Percentiles rank a stretch among this genome's conserved stretches.
These are phyloP conservation scores for Recurvirostra avosetta DNA, from an alignment of 2,113 vertebrate genomes.

Conservation along the genomic window DNA sequence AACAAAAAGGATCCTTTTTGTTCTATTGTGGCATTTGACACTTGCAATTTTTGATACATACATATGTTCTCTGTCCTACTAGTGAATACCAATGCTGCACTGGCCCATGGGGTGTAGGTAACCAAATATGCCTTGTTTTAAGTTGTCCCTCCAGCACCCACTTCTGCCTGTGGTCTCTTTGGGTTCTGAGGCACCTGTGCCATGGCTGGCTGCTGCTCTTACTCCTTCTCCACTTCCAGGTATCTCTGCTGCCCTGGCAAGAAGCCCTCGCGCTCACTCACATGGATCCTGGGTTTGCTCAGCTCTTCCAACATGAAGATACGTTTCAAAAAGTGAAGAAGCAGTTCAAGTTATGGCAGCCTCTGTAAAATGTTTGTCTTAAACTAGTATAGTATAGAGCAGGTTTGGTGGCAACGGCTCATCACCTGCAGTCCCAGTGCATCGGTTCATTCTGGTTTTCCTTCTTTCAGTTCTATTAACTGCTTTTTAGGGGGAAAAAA, in stretches of 20 bases:
- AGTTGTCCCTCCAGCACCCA: not conserved
- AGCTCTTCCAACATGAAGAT: not conserved
- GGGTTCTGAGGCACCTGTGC: not conserved
- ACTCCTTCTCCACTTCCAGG: accelerated
- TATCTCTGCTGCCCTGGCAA: not conserved
- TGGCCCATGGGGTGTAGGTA: not conserved
- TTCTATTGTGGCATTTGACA: not conserved
- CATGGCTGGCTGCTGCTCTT: not conserved
- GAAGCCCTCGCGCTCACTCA: accelerated
- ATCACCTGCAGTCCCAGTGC: not conserved
- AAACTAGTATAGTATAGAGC: not conserved
- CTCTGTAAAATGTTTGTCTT: not conserved
- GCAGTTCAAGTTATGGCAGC: not conserved
- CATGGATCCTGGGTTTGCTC: not conserved
- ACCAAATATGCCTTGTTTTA: not conserved
- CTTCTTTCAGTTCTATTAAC: not conserved
- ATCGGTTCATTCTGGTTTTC: not conserved
- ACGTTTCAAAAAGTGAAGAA: not conserved
- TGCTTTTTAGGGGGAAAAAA: not conserved
- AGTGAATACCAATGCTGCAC: not conserved
- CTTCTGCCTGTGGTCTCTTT: not conserved
- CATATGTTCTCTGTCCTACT: not conserved
- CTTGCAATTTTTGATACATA: accelerated
- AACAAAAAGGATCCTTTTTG: not conserved
- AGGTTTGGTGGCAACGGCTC: not conserved